A percentile compares a stretch with the other conserved stretches of the same genome.
These are phyloP conservation scores for Opisthocomus hoazin DNA, from an alignment of 2,113 vertebrate genomes.

Conservation along the genomic window DNA sequence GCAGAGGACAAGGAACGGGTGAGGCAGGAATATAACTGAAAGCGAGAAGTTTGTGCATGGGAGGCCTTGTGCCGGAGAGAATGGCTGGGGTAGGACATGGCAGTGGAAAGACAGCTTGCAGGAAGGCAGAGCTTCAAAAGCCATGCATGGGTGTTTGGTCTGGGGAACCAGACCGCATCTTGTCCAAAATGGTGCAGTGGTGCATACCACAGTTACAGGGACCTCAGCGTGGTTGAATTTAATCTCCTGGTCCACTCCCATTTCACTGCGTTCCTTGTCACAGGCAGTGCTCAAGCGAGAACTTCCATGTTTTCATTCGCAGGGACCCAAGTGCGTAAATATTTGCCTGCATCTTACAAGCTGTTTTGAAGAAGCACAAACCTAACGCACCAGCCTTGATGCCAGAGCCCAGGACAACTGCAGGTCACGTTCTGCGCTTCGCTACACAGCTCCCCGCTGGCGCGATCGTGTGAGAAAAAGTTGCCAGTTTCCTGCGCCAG, in stretches of 20 bases:
- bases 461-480: neutral
- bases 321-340: neutral
- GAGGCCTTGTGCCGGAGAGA: neutral
- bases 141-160: rapidly evolving
- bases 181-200: neutral
- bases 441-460: rapidly evolving
- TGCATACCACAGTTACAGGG: neutral
- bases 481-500: neutral
- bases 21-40: neutral
- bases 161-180: neutral
- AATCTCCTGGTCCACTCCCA: neutral
- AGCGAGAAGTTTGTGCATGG: neutral
- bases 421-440: neutral
- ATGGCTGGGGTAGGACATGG: neutral
- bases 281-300: neutral
- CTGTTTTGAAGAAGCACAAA: neutral
- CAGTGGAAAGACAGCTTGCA: neutral
- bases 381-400: neutral
- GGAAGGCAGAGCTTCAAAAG: neutral
- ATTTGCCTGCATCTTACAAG: neutral
- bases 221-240: rapidly evolving
- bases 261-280: neutral
- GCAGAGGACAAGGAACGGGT: neutral
- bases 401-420: neutral
- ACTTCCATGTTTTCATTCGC: neutral